phyloP scores from a whole-genome alignment of 2,888 invertebrate species.

The Agonopterix alstromeriana region DNA sequence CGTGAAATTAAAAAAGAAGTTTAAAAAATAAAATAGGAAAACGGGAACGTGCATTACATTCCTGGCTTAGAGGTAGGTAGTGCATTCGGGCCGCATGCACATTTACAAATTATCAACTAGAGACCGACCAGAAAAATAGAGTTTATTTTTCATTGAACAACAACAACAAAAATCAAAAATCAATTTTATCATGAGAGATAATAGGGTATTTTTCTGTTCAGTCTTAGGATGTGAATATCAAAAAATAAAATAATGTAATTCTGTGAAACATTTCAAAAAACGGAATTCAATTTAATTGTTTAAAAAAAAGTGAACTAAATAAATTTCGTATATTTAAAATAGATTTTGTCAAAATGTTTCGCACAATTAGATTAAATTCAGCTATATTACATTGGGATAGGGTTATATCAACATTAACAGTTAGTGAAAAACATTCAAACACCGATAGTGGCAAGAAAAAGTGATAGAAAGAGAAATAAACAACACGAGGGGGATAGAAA shows the following conservation, averaged over 20 bases:
- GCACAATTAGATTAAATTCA: slow-evolving; percentile 16
- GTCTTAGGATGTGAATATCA: slow-evolving; percentile 4
- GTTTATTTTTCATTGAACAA: no score
- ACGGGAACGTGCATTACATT: slow-evolving; percentile 69
- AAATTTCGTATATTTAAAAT: no score
- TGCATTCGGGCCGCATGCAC: slow-evolving; percentile 74
- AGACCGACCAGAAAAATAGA: slow-evolving; percentile 27
- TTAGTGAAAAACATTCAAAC: slow-evolving; percentile 76
- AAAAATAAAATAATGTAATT: slow-evolving; percentile 8
- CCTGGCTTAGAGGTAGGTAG: slow-evolving; percentile 63
- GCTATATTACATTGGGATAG: slow-evolving; percentile 34
- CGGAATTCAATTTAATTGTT: background rate
- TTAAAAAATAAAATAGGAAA: slow-evolving; percentile 34
- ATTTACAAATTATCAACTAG: slow-evolving; percentile 46
- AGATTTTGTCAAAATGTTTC: slow-evolving; percentile 15
- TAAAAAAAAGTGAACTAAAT: background rate
- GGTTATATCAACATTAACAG: slow-evolving; percentile 73
- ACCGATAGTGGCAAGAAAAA: slow-evolving; percentile 72
- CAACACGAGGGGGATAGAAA: slow-evolving; percentile 60
- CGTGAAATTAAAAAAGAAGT: slow-evolving; percentile 42
- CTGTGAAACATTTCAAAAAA: slow-evolving; percentile 21
- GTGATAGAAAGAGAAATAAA: slow-evolving; percentile 46
- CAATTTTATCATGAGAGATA: no score
- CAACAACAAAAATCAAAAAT: no score
- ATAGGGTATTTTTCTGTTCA: slow-evolving; percentile 1